phyloP scores from a whole-genome alignment of 2,113 vertebrate genomes.

The Aphyosemion australe region DNA sequence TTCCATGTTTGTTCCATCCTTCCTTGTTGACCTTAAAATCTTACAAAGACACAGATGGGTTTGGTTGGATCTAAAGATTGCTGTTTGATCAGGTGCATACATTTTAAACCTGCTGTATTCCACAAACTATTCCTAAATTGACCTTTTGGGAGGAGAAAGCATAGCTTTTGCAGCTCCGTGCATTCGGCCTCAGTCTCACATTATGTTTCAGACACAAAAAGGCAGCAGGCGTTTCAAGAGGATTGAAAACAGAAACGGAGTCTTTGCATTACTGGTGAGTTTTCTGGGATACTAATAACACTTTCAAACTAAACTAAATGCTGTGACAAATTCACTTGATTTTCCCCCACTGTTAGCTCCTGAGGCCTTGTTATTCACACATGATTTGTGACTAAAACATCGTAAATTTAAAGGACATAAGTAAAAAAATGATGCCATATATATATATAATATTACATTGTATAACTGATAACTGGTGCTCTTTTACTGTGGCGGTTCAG shows the following conservation, averaged over 20 bases:
- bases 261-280: constrained; percentile 87
- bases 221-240: constrained; percentile 87
- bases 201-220: constrained; percentile 87
- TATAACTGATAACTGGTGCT: too few species aligned
- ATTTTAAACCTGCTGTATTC: background rate
- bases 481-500: too few species aligned
- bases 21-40: constrained; percentile 19
- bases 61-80: background rate
- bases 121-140: constrained; percentile 17
- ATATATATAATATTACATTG: too few species aligned
- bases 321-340: constrained; percentile 11
- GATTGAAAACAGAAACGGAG: constrained; percentile 88
- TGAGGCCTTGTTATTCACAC: background rate
- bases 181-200: constrained; percentile 74
- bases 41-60: constrained; percentile 3
- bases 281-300: constrained; percentile 32
- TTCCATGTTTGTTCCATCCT: constrained; percentile 31
- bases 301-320: constrained; percentile 21
- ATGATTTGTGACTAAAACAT: background rate
- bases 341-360: constrained; percentile 1
- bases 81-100: background rate
- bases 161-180: constrained; percentile 39
- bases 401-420: background rate
- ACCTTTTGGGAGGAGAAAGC: constrained; percentile 24
- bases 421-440: too few species aligned